Evolutionary conservation across 2,797 vertebrate genomes (phyloP).

Genomic region (Anas capensis): DNA sequence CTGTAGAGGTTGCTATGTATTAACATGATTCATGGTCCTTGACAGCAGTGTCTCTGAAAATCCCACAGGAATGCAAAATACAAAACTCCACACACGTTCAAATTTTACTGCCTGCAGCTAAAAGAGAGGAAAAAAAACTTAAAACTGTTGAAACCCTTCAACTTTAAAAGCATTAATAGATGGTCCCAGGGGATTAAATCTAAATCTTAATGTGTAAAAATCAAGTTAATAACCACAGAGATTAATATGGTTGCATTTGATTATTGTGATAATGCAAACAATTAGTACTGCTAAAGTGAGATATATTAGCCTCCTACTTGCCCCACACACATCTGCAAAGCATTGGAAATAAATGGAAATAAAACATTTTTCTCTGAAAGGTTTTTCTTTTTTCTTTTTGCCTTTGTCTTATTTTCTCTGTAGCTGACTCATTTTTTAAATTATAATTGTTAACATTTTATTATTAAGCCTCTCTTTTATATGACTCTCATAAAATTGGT

Average conservation of each 20-base stretch:
- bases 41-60: constrained; percentile 87
- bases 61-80: constrained; percentile 86
- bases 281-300: constrained; percentile 84
- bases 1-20: constrained; percentile 87
- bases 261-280: constrained; percentile 87
- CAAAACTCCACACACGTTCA: constrained; percentile 86
- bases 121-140: constrained; percentile 81
- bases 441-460: constrained; percentile 69
- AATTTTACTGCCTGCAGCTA: constrained; percentile 89
- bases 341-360: constrained; percentile 78
- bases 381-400: constrained; percentile 55
- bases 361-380: constrained; percentile 71
- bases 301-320: constrained; percentile 81
- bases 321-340: constrained; percentile 79
- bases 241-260: constrained; percentile 87
- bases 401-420: constrained; percentile 74
- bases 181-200: constrained; percentile 83
- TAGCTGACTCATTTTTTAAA: constrained; percentile 77
- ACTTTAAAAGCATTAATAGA: constrained; percentile 90
- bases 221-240: constrained; percentile 87
- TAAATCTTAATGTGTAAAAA: constrained; percentile 89
- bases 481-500: constrained; percentile 43
- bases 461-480: constrained; percentile 49
- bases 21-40: constrained; percentile 88
- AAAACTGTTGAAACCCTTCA: constrained; percentile 88